Percentiles rank a stretch among this genome's conserved stretches.
Conservation (phyloP, 2,113 vertebrate species). For the Lepisosteus osseus region DNA sequence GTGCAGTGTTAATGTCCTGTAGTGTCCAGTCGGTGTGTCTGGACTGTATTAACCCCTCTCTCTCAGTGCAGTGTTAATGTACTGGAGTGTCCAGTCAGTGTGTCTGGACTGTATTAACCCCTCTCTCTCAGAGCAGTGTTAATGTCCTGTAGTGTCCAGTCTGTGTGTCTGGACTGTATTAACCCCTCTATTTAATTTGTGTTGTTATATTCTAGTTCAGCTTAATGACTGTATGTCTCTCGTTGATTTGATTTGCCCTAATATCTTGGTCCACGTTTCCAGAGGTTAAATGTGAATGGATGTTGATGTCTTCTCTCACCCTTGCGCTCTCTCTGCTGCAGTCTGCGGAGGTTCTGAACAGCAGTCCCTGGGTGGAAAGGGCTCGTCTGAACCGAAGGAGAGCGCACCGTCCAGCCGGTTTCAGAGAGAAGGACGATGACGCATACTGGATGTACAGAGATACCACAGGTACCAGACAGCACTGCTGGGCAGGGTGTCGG, state of each 20-base stretch:
- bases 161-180: not conserved
- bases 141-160: too few species aligned
- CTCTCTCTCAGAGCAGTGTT: not conserved
- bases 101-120: too few species aligned
- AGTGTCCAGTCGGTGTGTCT: too few species aligned
- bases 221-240: too few species aligned
- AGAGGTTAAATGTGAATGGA: too few species aligned
- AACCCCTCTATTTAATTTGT: not conserved
- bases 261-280: too few species aligned
- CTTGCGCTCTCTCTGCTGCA: constrained; percentile 13
- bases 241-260: too few species aligned
- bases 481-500: not conserved
- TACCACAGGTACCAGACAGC: constrained; percentile 5
- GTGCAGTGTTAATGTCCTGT: too few species aligned
- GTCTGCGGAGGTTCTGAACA: constrained; percentile 28
- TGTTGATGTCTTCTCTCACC: not conserved
- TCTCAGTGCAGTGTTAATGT: too few species aligned
- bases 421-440: not conserved
- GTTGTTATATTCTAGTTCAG: too few species aligned
- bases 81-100: too few species aligned
- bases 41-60: too few species aligned
- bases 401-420: constrained; percentile 31
- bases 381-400: constrained; percentile 50
- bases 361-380: constrained; percentile 26
- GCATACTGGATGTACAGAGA: constrained; percentile 5